Percentiles rank a stretch among this genome's conserved stretches.
Evolutionary conservation across 2,888 invertebrate species (phyloP).

Genomic region (Anthophora plumipes): DNA sequence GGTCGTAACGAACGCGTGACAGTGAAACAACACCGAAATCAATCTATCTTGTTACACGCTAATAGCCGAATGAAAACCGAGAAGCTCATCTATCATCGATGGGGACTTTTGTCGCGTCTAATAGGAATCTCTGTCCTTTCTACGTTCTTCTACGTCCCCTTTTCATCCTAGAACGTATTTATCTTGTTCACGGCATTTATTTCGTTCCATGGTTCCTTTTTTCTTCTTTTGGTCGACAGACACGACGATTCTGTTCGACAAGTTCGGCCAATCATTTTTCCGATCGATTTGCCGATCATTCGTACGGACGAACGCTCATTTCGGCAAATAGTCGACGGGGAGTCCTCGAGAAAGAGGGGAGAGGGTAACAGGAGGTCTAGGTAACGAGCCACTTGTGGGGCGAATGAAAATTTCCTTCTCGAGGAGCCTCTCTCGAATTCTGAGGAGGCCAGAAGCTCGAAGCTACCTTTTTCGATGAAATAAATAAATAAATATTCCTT

Average conservation of each 20-base stretch:
- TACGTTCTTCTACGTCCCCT: neutral
- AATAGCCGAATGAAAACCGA: neutral
- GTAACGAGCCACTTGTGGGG: slow-evolving; percentile 75
- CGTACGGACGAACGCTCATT: slow-evolving; percentile 51
- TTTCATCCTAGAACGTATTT: slow-evolving; percentile 32
- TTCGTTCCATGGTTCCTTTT: slow-evolving; percentile 38
- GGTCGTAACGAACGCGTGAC: neutral
- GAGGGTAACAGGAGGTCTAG: slow-evolving; percentile 2
- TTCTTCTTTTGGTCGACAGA: slow-evolving; percentile 30
- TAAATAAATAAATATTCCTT: no score
- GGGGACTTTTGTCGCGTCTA: neutral
- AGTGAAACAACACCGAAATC: no score
- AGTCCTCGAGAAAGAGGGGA: neutral
- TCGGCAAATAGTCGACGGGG: slow-evolving; percentile 41
- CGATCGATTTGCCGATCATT: slow-evolving; percentile 70
- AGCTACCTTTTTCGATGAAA: no score
- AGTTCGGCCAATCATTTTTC: slow-evolving; percentile 62
- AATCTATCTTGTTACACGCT: neutral
- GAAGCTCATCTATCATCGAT: neutral
- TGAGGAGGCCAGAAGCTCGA: no score
- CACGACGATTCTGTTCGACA: slow-evolving; percentile 29
- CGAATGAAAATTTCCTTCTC: slow-evolving; percentile 65
- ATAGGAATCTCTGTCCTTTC: slow-evolving; percentile 18
- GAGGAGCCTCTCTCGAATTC: neutral
- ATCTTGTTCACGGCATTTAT: slow-evolving; percentile 46